These are phyloP conservation scores for Pseudorectes ferrugineus DNA, from an alignment of 2,113 vertebrate species.

Conservation along the genomic window DNA sequence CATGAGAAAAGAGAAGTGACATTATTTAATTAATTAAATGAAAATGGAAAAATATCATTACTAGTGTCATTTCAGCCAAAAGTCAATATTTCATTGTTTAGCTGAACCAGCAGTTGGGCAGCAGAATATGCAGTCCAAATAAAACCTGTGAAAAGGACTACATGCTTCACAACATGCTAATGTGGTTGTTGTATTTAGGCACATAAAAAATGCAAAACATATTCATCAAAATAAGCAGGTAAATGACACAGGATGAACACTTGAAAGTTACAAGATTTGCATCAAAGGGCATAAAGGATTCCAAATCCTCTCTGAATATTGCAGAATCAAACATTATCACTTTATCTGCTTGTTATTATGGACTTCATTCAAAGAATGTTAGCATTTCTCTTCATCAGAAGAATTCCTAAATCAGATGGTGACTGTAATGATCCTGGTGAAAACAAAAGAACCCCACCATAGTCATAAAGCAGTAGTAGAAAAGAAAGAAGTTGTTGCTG, in stretches of 20 bases:
- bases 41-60: not conserved
- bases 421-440: not conserved
- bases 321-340: not conserved
- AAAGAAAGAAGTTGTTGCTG: not conserved
- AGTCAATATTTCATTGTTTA: not conserved
- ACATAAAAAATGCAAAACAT: not conserved
- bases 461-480: not conserved
- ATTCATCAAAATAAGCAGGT: not conserved
- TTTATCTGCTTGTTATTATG: not conserved
- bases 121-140: not conserved
- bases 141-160: not conserved
- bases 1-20: not conserved
- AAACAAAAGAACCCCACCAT: fast-evolving
- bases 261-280: not conserved
- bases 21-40: not conserved
- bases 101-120: not conserved
- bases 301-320: not conserved
- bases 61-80: not conserved
- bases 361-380: not conserved
- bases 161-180: not conserved
- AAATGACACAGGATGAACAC: not conserved
- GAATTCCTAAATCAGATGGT: not conserved
- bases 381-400: not conserved
- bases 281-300: not conserved
- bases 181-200: not conserved